phyloP scores from a whole-genome alignment of 1,140 invertebrate species.

The Philotrypesis tridentata region DNA sequence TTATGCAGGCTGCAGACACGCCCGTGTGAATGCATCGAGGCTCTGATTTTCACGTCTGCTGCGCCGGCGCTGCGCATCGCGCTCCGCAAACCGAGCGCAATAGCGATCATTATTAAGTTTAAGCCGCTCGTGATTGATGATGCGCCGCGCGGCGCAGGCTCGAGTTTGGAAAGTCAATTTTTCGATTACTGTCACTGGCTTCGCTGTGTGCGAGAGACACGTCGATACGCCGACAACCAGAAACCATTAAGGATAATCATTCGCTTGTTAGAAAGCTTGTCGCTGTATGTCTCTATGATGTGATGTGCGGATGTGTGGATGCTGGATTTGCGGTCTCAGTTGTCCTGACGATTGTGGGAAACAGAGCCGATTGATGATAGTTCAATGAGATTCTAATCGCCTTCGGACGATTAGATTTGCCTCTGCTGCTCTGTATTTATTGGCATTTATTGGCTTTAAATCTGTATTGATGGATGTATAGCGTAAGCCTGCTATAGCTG shows the following conservation, averaged over 20 bases:
- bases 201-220: neutral
- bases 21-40: neutral
- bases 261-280: conserved; percentile 11
- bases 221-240: too few relatives aligned
- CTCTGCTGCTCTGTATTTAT: too few relatives aligned
- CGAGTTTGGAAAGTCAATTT: conserved; percentile 3
- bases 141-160: too few relatives aligned
- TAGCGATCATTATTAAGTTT: neutral
- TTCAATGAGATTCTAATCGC: neutral
- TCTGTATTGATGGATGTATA: neutral
- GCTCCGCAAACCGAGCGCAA: too few relatives aligned
- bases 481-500: too few relatives aligned
- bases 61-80: too few relatives aligned
- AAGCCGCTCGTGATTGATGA: conserved; percentile 22
- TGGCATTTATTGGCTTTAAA: too few relatives aligned
- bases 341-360: neutral
- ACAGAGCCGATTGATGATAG: conserved; percentile 3
- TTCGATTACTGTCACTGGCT: neutral
- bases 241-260: conserved; percentile 14
- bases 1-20: too few relatives aligned
- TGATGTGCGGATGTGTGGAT: neutral
- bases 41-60: neutral
- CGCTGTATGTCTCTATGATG: neutral
- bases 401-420: too few relatives aligned
- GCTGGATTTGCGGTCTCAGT: neutral